Evolutionary conservation across 2,113 vertebrate genomes (phyloP), one percentile per base, ranked within the genome.

Genomic region (Candoia aspera): DNA sequence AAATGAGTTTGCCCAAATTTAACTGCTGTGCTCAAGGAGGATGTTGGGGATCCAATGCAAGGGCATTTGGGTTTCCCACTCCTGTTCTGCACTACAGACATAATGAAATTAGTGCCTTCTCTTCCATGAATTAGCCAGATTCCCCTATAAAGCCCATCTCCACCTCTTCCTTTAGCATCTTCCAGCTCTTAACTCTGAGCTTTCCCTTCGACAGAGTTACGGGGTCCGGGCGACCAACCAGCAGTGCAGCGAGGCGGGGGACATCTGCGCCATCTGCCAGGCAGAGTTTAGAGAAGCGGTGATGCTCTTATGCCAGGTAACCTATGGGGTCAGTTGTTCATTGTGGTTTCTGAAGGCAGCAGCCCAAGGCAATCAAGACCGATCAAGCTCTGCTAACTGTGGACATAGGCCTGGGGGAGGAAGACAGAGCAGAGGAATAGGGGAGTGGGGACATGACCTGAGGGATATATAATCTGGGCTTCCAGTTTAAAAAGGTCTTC

Each of bases 251-350:
- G 99, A 99, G 96, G 99, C 98, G 0, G 99, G 99, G 0, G 98
- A 99, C 19, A 97, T 99, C 96, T 99, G 99, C 91, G 98, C 99
- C 90, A 99, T 99, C 94, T 99, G 99, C 97, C 99, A 99, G 96
- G 97, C 98, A 0, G 98, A 99, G 92, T 99, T 99, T 97, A 98
- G 98, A 96, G 99, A 99, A 1, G 99, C 99, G 21, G 87, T 99
- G 29, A 98, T 98, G 92, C 98, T 99, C 0, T 96, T 99, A 93
- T 99, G 99, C 96, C 99, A 99, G 98, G 99, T 99, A 96, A 98
- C 96, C 49, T 6, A 8, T 10, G 0, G 6, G 55, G 24, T 42
- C 1, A 6, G 60, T 13, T 37, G n/a, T 54, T 24, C 21, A 15
- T 37, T 33, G 6, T 68, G 26, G 12, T 11, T 68, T 84, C 55